Percentiles rank a stretch among this genome's conserved stretches.
Evolutionary conservation across 2,888 invertebrate species (phyloP).

Genomic region (Eucera pruinosa): DNA sequence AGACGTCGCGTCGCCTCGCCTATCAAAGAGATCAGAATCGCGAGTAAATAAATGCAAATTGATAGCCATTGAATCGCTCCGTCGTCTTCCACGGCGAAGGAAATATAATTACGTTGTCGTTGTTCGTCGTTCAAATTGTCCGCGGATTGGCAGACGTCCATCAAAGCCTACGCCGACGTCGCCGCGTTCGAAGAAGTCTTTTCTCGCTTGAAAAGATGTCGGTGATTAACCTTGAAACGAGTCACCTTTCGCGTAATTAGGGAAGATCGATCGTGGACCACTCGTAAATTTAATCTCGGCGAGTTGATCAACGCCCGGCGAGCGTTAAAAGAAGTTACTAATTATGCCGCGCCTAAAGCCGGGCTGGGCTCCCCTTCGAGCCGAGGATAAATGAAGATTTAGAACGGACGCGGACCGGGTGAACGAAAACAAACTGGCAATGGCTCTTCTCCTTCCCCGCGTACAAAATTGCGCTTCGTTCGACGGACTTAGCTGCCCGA

Average conservation of each 20-base stretch:
- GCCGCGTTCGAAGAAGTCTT: slow-evolving; percentile 2
- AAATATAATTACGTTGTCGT: slow-evolving; percentile 51
- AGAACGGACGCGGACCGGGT: neutral
- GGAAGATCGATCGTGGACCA: slow-evolving; percentile 43
- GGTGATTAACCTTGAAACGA: slow-evolving; percentile 28
- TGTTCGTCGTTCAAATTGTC: neutral
- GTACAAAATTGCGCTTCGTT: slow-evolving; percentile 35
- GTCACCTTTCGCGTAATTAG: slow-evolving; percentile 42
- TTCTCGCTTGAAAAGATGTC: neutral
- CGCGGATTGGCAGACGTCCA: too few species aligned
- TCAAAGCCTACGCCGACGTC: neutral
- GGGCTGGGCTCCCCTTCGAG: slow-evolving; percentile 1
- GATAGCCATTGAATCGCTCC: slow-evolving; percentile 34
- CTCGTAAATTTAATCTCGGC: slow-evolving; percentile 49
- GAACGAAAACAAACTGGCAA: slow-evolving; percentile 20
- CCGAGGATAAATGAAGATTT: slow-evolving; percentile 49
- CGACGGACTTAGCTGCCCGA: slow-evolving; percentile 17
- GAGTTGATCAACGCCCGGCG: slow-evolving; percentile 41
- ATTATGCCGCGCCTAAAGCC: slow-evolving; percentile 47
- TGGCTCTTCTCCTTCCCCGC: neutral
- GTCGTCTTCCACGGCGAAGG: too few species aligned
- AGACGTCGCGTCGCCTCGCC: neutral
- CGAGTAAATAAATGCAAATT: slow-evolving; percentile 67
- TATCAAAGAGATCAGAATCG: slow-evolving; percentile 49
- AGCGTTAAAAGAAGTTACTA: slow-evolving; percentile 51